Percentiles rank a stretch among this genome's conserved stretches.
phyloP scores from a whole-genome alignment of 2,113 vertebrate species.

The Campylorhamphus procurvoides region DNA sequence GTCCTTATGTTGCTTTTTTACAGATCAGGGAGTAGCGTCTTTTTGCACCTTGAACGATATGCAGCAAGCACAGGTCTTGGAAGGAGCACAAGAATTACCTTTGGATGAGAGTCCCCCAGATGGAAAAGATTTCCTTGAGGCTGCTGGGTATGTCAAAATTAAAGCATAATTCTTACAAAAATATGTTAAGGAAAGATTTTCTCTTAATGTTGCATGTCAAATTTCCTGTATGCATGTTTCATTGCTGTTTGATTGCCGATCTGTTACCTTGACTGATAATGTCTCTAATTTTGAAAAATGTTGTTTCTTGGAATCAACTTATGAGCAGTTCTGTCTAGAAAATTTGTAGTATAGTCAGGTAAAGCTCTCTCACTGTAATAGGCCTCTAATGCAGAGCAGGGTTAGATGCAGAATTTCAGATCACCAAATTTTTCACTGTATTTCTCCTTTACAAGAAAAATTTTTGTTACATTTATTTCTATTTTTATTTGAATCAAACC shows the following conservation, averaged over 20 bases:
- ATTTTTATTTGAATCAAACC: neutral
- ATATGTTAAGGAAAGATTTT: neutral
- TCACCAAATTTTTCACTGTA: neutral
- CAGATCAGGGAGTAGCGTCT: constrained; percentile 92
- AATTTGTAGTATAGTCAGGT: neutral
- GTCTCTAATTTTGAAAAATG: neutral
- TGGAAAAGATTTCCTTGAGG: constrained; percentile 81
- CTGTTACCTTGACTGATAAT: neutral
- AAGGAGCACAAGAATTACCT: constrained; percentile 83
- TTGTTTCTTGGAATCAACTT: neutral
- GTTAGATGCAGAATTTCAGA: neutral
- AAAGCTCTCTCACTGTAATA: neutral
- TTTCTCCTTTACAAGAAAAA: neutral
- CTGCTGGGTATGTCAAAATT: constrained; percentile 73
- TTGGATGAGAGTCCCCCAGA: constrained; percentile 83
- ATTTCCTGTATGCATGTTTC: neutral
- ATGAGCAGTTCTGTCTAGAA: neutral
- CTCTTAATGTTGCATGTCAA: neutral
- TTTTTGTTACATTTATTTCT: neutral
- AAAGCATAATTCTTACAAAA: neutral
- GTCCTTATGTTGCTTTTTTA: constrained; percentile 1
- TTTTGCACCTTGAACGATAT: constrained; percentile 93
- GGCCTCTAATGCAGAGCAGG: neutral
- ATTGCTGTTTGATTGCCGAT: neutral
- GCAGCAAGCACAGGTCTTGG: constrained; percentile 84